A percentile compares a stretch with the other conserved stretches of the same genome.
Conservation (phyloP, 2,113 vertebrate species). For the Pseudorasbora parva region DNA sequence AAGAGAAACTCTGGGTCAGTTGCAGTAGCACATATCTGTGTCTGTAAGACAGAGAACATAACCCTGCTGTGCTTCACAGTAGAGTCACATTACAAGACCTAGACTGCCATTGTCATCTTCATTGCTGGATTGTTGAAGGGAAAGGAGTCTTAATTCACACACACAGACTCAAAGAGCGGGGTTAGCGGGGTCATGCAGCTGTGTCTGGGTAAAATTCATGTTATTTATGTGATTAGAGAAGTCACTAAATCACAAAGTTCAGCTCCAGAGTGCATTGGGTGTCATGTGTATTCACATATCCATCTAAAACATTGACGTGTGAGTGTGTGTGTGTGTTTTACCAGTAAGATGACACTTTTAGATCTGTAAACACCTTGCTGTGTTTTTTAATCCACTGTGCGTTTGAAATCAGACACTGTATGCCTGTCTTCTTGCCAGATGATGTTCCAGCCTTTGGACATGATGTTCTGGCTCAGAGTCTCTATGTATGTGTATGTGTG, state of each 20-base stretch:
- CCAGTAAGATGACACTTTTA: slow-evolving; percentile 30
- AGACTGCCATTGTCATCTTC: slow-evolving; percentile 33
- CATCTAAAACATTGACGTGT: neutral
- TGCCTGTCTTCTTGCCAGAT: slow-evolving; percentile 27
- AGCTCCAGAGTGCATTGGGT: slow-evolving; percentile 2
- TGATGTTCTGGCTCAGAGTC: slow-evolving; percentile 33
- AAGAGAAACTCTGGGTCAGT: slow-evolving; percentile 15
- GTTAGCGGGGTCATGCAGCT: slow-evolving; percentile 24
- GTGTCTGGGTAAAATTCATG: neutral
- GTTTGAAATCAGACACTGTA: slow-evolving; percentile 25
- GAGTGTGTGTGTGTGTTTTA: neutral
- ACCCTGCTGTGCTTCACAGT: slow-evolving; percentile 20
- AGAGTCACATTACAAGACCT: slow-evolving; percentile 23
- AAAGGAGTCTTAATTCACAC: slow-evolving; percentile 4
- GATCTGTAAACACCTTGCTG: slow-evolving; percentile 33
- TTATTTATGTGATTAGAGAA: slow-evolving; percentile 37
- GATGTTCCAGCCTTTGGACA: slow-evolving; percentile 39
- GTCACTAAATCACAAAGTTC: slow-evolving; percentile 13
- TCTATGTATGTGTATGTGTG: neutral
- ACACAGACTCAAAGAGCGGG: neutral
- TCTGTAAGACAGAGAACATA: slow-evolving; percentile 14
- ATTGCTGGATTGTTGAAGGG: slow-evolving; percentile 4
- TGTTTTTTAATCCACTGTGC: slow-evolving; percentile 13
- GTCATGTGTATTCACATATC: neutral
- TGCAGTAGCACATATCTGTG: slow-evolving; percentile 21